These are phyloP conservation scores for Tadarida brasiliensis DNA, from an alignment of 2,797 vertebrate genomes.

Conservation along the genomic window DNA sequence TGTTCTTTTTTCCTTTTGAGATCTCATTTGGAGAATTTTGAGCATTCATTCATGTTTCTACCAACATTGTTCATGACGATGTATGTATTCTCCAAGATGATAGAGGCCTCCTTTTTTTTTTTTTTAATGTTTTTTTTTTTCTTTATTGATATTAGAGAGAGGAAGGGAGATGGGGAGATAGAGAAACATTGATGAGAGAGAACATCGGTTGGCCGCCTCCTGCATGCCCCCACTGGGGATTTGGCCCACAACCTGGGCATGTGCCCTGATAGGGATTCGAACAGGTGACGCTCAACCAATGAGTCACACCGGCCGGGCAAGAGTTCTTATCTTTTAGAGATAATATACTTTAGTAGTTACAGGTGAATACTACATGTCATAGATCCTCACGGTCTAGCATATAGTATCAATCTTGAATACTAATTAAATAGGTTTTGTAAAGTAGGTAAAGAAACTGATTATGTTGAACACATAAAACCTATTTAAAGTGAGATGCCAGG, in stretches of 20 bases:
- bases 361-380: background rate
- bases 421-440: constrained; percentile 8
- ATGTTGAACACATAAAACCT: constrained; percentile 3
- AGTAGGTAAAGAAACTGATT: background rate
- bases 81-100: background rate
- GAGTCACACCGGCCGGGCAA: too few relatives aligned
- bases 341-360: too few relatives aligned
- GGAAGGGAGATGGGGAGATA: too few relatives aligned
- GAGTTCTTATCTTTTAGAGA: too few relatives aligned
- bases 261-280: too few relatives aligned
- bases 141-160: too few relatives aligned
- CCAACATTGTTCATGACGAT: background rate
- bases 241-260: too few relatives aligned
- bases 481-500: background rate
- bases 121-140: too few relatives aligned
- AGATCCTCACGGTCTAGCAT: background rate
- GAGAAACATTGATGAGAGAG: too few relatives aligned
- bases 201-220: too few relatives aligned
- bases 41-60: background rate
- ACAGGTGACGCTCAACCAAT: too few relatives aligned
- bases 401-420: background rate
- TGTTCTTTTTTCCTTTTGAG: background rate
- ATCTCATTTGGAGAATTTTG: background rate
- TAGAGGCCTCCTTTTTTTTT: background rate
- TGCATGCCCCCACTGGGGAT: too few relatives aligned